These are phyloP conservation scores for Megalops atlanticus DNA, from an alignment of 2,113 vertebrate species.

Conservation along the genomic window DNA sequence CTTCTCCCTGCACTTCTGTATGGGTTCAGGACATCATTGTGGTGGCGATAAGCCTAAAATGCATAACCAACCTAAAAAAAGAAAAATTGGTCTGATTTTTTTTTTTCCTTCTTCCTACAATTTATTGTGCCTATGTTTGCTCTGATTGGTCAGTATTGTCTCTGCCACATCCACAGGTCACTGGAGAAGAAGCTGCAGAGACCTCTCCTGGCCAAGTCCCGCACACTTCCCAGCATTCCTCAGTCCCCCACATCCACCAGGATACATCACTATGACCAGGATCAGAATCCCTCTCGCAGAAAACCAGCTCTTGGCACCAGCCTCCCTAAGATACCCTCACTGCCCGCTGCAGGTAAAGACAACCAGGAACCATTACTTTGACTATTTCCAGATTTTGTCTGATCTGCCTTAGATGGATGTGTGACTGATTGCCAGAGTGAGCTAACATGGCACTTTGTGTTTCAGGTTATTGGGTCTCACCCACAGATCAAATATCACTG, in stretches of 20 bases:
- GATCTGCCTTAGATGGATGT: no score
- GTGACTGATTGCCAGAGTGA: no score
- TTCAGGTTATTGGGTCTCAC: no score
- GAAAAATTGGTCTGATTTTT: no score
- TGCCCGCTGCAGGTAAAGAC: constrained; percentile 59
- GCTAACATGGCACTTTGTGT: no score
- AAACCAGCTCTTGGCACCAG: constrained; percentile 34
- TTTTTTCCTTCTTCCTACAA: no score
- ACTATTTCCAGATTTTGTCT: background rate
- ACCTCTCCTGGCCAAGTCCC: constrained; percentile 61
- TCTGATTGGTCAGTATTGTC: background rate
- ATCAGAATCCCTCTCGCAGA: constrained; percentile 54
- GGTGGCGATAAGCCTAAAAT: no score
- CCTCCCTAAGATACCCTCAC: constrained; percentile 53
- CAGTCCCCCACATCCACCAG: constrained; percentile 65
- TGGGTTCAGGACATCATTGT: no score
- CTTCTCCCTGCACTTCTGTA: no score
- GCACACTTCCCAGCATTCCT: constrained; percentile 66
- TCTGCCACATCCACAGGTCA: constrained; percentile 47
- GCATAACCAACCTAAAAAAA: no score
- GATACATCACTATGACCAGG: constrained; percentile 50
- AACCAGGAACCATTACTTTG: background rate
- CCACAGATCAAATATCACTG: no score
- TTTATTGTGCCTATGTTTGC: no score
- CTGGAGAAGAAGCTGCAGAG: constrained; percentile 65